Evolutionary conservation across 2,113 vertebrate species (phyloP).

Genomic region (Phoxinus phoxinus): DNA sequence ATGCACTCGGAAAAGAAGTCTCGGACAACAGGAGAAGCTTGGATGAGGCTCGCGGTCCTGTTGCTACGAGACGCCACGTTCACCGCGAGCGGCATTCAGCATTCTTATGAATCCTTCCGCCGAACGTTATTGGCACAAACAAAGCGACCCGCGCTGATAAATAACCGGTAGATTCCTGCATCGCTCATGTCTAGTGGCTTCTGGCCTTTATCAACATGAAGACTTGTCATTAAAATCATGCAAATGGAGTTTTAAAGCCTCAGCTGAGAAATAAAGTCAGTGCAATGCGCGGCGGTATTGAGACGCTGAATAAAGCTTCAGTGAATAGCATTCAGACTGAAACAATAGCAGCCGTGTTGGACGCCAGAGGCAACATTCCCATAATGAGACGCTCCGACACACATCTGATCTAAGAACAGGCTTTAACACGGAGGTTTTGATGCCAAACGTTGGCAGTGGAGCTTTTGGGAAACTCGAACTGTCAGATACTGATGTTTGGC

Average conservation of each 20-base stretch:
- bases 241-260: background rate
- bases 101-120: background rate
- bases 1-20: background rate
- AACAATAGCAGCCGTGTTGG: background rate
- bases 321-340: background rate
- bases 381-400: background rate
- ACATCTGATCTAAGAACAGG: background rate
- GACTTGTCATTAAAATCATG: background rate
- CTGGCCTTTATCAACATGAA: no score
- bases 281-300: background rate
- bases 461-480: background rate
- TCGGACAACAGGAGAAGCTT: background rate
- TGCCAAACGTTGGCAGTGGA: background rate
- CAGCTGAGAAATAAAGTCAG: background rate
- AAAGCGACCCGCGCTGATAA: background rate
- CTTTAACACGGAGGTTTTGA: background rate
- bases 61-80: slow-evolving; percentile 43
- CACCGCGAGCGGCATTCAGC: background rate
- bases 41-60: background rate
- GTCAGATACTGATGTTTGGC: background rate
- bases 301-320: background rate
- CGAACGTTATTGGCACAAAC: background rate
- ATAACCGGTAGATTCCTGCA: background rate
- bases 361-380: background rate
- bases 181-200: background rate